These are phyloP conservation scores for Apeltes quadracus DNA, from an alignment of 2,113 vertebrate species.

Conservation along the genomic window DNA sequence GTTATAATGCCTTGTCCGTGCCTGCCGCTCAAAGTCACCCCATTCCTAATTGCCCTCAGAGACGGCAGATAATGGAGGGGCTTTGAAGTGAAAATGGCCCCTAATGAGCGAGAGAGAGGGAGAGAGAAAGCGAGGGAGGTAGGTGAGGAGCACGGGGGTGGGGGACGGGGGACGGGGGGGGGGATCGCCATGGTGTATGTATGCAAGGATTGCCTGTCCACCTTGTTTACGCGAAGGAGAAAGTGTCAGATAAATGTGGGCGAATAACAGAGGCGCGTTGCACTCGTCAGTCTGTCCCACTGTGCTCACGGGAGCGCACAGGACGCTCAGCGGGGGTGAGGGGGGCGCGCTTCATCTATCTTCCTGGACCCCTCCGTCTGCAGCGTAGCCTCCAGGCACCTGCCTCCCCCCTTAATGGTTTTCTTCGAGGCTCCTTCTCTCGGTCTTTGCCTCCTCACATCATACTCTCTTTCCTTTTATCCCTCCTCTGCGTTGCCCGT, in stretches of 20 bases:
- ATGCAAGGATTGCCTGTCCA: conserved; percentile 14
- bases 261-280: conserved; percentile 69
- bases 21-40: conserved; percentile 88
- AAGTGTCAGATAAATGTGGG: conserved; percentile 5
- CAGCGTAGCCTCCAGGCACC: conserved; percentile 75
- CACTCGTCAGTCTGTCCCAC: conserved; percentile 61
- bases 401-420: conserved; percentile 54
- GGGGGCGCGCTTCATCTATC: conserved; percentile 81
- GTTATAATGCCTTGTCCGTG: conserved; percentile 86
- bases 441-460: conserved; percentile 27
- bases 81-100: conserved; percentile 92
- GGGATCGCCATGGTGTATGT: conserved; percentile 12
- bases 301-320: conserved; percentile 83
- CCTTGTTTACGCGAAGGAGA: conserved; percentile 29
- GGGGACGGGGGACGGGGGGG: no score
- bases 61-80: conserved; percentile 88
- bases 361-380: conserved; percentile 68
- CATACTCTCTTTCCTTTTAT: conserved; percentile 44
- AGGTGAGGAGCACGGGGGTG: conserved; percentile 21
- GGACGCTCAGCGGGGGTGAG: conserved; percentile 80
- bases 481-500: conserved; percentile 26
- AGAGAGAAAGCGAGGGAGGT: conserved; percentile 41
- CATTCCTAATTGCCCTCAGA: conserved; percentile 94
- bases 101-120: conserved; percentile 86
- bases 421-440: conserved; percentile 25